Conservation (phyloP, 2,797 vertebrate genomes). For the Setipinna tenuifilis region DNA sequence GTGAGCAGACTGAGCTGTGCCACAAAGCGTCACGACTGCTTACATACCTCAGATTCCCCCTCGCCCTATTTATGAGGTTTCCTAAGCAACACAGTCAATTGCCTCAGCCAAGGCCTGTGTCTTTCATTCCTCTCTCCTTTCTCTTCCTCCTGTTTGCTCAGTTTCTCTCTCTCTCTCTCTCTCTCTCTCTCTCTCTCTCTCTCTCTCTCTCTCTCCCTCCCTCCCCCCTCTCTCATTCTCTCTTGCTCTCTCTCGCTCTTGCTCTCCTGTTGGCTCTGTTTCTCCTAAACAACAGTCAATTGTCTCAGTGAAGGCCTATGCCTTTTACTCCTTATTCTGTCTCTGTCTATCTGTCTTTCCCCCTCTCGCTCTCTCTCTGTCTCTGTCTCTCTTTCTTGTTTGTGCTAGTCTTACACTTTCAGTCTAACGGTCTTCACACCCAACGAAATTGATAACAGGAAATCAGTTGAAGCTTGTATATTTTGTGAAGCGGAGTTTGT, state of each 20-base stretch:
- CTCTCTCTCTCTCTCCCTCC: not conserved
- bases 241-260: conserved; percentile 13
- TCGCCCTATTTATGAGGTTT: conserved; percentile 33
- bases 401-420: no score
- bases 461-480: not conserved
- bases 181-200: conserved; percentile 18
- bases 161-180: conserved; percentile 25
- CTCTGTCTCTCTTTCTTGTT: not conserved
- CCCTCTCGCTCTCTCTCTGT: conserved; percentile 2
- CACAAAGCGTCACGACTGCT: conserved; percentile 42
- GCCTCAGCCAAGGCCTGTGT: not conserved
- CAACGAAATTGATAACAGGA: not conserved
- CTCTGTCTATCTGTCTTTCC: conserved; percentile 21
- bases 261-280: not conserved
- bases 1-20: conserved; percentile 67
- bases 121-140: not conserved
- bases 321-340: not conserved
- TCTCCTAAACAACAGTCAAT: not conserved
- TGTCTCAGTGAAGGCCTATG: no score
- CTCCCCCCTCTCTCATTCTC: not conserved
- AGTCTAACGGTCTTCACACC: not conserved
- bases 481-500: not conserved
- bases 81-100: conserved; percentile 35
- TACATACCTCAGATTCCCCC: conserved; percentile 63
- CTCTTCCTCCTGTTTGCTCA: no score